Evolutionary conservation across 1,140 invertebrate genomes (phyloP).

Genomic region (Ostrea edulis): DNA sequence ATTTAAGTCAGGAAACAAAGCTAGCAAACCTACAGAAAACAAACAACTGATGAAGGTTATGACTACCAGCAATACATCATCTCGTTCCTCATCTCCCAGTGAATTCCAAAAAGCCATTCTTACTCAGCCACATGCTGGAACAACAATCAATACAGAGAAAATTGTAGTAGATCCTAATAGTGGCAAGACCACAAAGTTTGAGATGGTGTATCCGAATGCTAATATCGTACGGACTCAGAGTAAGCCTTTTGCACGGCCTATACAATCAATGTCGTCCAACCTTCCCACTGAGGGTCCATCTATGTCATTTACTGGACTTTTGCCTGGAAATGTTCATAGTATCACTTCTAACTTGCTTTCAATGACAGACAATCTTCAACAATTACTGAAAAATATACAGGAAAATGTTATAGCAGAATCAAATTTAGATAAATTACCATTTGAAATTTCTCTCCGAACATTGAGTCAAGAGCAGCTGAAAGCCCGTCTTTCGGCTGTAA

Average conservation of each 20-base stretch:
- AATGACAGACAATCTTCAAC: slow-evolving; percentile 25
- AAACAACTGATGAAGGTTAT: slow-evolving; percentile 23
- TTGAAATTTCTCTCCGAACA: slow-evolving; percentile 37
- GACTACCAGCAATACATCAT: neutral
- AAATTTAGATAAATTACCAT: slow-evolving; percentile 5
- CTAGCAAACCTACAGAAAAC: neutral
- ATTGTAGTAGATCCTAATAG: slow-evolving; percentile 1
- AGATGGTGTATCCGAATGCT: slow-evolving; percentile 40
- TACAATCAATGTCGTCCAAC: neutral
- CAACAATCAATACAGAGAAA: slow-evolving; percentile 24
- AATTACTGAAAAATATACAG: slow-evolving; percentile 29
- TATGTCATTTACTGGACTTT: slow-evolving; percentile 14
- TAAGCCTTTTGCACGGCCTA: neutral
- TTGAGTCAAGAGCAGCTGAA: slow-evolving; percentile 7
- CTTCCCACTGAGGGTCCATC: neutral
- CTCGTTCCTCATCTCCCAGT: neutral
- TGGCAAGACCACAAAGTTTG: slow-evolving; percentile 1
- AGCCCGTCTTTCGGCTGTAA: slow-evolving; percentile 42
- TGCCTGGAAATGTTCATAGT: slow-evolving; percentile 44
- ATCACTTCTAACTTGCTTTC: slow-evolving; percentile 29
- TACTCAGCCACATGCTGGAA: slow-evolving; percentile 7
- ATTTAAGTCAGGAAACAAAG: slow-evolving; percentile 42
- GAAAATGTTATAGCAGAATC: slow-evolving; percentile 38
- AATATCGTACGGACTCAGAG: neutral
- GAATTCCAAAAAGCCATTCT: slow-evolving; percentile 21